Conservation (phyloP, 2,888 invertebrate species). For the Odontothrips loti region DNA sequence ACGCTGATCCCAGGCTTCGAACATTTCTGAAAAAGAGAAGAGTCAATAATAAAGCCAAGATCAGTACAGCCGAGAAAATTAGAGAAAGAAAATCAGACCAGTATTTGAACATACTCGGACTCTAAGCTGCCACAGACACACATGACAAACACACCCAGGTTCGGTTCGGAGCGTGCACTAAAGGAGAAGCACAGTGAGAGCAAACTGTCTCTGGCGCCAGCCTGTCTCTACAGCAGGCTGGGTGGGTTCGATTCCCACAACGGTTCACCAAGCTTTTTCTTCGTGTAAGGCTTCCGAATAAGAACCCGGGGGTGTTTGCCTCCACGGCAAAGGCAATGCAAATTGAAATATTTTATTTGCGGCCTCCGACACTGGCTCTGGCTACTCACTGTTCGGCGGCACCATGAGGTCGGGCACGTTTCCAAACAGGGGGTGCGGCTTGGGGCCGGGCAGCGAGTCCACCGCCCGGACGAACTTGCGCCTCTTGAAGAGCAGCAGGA, state of each 20-base stretch:
- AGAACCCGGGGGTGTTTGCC: neutral
- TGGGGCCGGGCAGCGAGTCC: neutral
- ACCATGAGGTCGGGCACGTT: slow-evolving; percentile 17
- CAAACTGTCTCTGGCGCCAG: too few species aligned
- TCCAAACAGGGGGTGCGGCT: neutral
- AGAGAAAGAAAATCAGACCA: too few species aligned
- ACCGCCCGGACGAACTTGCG: neutral
- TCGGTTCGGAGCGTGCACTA: too few species aligned
- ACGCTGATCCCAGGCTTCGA: neutral
- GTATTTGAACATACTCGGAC: too few species aligned
- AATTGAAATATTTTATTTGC: too few species aligned
- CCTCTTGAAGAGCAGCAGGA: neutral
- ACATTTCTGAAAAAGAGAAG: neutral
- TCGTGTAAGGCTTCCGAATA: too few species aligned
- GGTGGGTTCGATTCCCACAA: neutral
- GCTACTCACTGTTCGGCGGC: neutral
- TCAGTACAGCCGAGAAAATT: too few species aligned
- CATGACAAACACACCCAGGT: too few species aligned
- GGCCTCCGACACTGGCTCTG: neutral
- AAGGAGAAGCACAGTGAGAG: too few species aligned
- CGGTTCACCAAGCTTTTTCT: neutral
- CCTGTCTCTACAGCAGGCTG: neutral
- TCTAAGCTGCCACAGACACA: too few species aligned
- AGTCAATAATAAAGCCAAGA: neutral
- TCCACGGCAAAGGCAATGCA: neutral